phyloP scores from a whole-genome alignment of 2,888 invertebrate genomes.

The Harpalus rufipes region DNA sequence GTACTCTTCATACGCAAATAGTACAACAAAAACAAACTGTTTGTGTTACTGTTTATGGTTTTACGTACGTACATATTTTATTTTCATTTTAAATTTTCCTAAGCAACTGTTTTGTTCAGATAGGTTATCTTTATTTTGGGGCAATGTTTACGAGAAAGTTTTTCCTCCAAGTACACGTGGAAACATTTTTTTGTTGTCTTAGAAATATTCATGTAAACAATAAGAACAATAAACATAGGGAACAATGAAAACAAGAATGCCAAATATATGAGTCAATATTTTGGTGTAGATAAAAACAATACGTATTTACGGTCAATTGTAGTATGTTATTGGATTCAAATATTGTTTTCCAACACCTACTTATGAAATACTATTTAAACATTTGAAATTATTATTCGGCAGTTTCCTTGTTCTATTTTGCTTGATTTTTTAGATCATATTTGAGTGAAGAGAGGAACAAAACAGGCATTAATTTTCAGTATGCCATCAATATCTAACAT shows the following conservation, averaged over 20 bases:
- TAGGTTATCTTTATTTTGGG: constrained; percentile 28
- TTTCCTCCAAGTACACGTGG: neutral
- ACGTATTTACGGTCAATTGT: neutral
- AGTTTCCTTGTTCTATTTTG: no score
- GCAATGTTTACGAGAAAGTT: neutral
- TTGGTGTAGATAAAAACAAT: neutral
- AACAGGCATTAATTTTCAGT: no score
- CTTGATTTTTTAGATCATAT: no score
- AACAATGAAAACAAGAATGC: neutral
- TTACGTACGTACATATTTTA: constrained; percentile 1
- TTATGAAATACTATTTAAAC: no score
- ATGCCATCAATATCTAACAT: no score
- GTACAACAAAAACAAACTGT: neutral
- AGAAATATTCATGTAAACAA: neutral
- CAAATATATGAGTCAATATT: neutral
- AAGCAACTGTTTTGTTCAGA: constrained; percentile 5
- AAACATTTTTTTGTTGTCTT: neutral
- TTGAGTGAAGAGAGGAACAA: no score
- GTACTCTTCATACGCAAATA: constrained; percentile 5
- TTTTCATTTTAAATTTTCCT: constrained; percentile 20
- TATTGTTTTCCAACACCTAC: no score
- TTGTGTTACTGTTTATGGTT: constrained; percentile 27
- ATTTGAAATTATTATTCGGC: no score
- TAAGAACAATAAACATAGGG: neutral
- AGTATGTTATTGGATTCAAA: no score